These are phyloP conservation scores for Deroptyus accipitrinus DNA, from an alignment of 2,113 vertebrate genomes.

Conservation along the genomic window DNA sequence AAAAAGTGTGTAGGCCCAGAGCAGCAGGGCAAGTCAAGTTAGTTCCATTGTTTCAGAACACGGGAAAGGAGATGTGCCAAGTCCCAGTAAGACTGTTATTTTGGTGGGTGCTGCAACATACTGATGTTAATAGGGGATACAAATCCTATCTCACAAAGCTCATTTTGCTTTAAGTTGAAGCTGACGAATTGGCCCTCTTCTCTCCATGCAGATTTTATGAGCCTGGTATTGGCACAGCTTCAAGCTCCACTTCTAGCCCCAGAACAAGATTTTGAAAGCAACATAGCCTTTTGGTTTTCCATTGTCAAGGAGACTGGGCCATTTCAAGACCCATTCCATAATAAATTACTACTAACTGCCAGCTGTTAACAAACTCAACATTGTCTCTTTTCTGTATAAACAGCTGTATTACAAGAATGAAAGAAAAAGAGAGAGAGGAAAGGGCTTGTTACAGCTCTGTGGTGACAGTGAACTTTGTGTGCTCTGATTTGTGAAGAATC, in stretches of 20 bases:
- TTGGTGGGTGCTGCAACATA: background rate
- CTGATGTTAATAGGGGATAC: background rate
- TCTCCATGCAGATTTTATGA: background rate
- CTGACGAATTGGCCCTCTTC: background rate
- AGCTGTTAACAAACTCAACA: conserved; percentile 48
- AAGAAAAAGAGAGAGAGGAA: conserved; percentile 35
- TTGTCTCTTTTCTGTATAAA: conserved; percentile 52
- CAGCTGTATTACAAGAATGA: conserved; percentile 38
- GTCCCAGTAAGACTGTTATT: background rate
- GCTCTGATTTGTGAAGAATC: conserved; percentile 21
- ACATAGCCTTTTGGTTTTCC: background rate
- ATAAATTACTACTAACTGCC: conserved; percentile 35
- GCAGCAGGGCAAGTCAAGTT: background rate
- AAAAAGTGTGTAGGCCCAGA: background rate
- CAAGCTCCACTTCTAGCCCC: background rate
- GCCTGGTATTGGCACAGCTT: background rate
- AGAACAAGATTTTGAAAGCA: conserved; percentile 50
- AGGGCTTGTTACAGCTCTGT: conserved; percentile 6
- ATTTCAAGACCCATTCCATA: conserved; percentile 16
- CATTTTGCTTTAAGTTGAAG: background rate
- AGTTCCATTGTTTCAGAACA: background rate
- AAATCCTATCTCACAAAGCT: background rate
- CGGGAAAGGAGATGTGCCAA: background rate
- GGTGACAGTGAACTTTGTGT: conserved; percentile 19
- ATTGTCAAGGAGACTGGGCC: background rate